Conservation (phyloP, 2,888 invertebrate genomes). For the Incurvaria masculella region DNA sequence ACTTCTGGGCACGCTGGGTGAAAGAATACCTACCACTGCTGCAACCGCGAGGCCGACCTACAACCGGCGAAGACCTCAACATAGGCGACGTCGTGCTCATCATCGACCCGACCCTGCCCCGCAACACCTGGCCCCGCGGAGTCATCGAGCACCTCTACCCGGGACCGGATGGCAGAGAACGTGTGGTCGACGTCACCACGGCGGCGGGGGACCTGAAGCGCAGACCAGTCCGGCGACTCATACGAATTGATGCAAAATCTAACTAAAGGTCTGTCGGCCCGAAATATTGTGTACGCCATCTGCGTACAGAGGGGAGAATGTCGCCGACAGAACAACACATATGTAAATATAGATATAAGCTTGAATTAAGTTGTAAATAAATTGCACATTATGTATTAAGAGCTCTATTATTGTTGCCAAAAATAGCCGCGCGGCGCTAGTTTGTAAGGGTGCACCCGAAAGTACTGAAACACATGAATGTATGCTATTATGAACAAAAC, state of each 20-base stretch:
- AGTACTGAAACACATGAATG: too few species aligned
- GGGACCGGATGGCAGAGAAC: constrained; percentile 4
- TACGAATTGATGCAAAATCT: too few species aligned
- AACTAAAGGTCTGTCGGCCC: not conserved
- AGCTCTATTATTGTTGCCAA: too few species aligned
- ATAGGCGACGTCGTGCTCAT: constrained; percentile 4
- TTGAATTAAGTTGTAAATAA: too few species aligned
- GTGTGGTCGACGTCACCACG: constrained; percentile 2
- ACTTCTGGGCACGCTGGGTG: constrained; percentile 6
- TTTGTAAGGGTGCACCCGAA: too few species aligned
- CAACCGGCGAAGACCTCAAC: not conserved
- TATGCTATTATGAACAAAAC: too few species aligned
- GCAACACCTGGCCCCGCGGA: constrained; percentile 3
- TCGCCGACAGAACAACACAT: too few species aligned
- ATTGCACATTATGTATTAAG: too few species aligned
- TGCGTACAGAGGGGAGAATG: not conserved
- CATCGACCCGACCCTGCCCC: constrained; percentile 2
- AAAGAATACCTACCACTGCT: constrained; percentile 3
- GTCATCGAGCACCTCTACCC: not conserved
- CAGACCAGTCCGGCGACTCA: not conserved
- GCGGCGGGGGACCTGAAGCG: not conserved
- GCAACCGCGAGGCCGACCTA: not conserved
- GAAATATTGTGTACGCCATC: not conserved
- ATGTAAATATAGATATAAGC: too few species aligned
- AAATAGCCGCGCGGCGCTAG: too few species aligned